These are phyloP conservation scores for Amiota communis DNA, from an alignment of 2,888 invertebrate species.

Conservation along the genomic window DNA sequence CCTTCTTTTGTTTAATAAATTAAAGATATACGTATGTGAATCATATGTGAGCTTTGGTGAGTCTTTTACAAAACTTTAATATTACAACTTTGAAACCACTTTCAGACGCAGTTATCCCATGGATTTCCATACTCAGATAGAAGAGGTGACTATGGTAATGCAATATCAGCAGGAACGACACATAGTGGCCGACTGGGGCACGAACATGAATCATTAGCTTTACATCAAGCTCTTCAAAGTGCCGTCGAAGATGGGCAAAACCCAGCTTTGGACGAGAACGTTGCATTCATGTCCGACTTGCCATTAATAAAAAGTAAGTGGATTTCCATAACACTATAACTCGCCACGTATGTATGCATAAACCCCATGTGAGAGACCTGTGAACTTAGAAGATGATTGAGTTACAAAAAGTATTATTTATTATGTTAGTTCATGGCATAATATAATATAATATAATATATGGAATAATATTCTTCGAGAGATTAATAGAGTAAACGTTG, in stretches of 20 bases:
- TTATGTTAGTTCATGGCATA: no score
- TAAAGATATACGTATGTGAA: no score
- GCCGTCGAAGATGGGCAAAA: conserved; percentile 79
- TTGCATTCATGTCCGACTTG: conserved; percentile 91
- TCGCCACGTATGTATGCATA: no score
- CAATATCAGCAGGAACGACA: conserved; percentile 76
- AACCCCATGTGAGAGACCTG: no score
- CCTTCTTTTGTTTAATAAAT: no score
- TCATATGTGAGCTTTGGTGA: no score
- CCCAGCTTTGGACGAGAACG: conserved; percentile 88
- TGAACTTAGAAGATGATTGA: no score
- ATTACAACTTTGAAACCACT: conserved; percentile 18
- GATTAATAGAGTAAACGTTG: no score
- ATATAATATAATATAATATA: no score
- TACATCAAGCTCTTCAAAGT: conserved; percentile 88
- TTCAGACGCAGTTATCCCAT: conserved; percentile 76
- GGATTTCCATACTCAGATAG: conserved; percentile 78
- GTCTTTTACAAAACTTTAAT: no score
- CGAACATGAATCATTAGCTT: conserved; percentile 83
- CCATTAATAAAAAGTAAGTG: conserved; percentile 92
- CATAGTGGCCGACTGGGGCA: conserved; percentile 73
- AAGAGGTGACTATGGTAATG: conserved; percentile 76
- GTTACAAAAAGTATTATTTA: no score
- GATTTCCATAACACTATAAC: not conserved
- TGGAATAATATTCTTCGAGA: no score